Conservation (phyloP, 2,797 vertebrate species). For the Coregonus suidteri region DNA sequence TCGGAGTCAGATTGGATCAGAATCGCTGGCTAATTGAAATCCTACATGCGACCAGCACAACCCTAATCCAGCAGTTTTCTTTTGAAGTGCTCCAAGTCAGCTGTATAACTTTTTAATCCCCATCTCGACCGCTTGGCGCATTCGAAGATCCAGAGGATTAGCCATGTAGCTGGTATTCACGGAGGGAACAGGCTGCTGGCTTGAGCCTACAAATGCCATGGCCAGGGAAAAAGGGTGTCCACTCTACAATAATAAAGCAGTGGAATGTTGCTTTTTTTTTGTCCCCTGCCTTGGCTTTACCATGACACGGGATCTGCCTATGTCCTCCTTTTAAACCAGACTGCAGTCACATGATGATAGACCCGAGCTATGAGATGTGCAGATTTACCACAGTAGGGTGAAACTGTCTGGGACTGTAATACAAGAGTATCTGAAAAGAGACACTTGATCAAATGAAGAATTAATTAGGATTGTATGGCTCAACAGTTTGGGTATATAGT, state of each 20-base stretch:
- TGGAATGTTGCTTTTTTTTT: not conserved
- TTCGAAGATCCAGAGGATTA: slow-evolving; percentile 43
- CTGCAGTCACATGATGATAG: no score
- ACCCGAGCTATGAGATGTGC: no score
- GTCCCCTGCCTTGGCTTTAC: not conserved
- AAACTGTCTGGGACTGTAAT: no score
- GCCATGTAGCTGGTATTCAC: slow-evolving; percentile 27
- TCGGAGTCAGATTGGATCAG: slow-evolving; percentile 39
- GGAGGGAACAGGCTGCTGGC: slow-evolving; percentile 1
- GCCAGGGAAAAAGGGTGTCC: not conserved
- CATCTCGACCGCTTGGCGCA: slow-evolving; percentile 41
- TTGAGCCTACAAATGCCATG: slow-evolving; percentile 1
- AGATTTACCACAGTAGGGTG: no score
- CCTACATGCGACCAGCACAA: slow-evolving; percentile 40
- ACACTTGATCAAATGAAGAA: no score
- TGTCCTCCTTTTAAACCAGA: no score
- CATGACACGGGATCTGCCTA: not conserved
- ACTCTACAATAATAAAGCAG: not conserved
- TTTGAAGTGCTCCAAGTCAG: slow-evolving; percentile 59
- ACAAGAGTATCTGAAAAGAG: no score
- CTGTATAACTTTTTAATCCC: slow-evolving; percentile 61
- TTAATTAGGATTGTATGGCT: no score
- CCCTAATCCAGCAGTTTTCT: slow-evolving; percentile 45
- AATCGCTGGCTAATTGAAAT: slow-evolving; percentile 52
- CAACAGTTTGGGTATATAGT: no score